phyloP scores from a whole-genome alignment of 2,888 invertebrate genomes.

The Plusia festucae region DNA sequence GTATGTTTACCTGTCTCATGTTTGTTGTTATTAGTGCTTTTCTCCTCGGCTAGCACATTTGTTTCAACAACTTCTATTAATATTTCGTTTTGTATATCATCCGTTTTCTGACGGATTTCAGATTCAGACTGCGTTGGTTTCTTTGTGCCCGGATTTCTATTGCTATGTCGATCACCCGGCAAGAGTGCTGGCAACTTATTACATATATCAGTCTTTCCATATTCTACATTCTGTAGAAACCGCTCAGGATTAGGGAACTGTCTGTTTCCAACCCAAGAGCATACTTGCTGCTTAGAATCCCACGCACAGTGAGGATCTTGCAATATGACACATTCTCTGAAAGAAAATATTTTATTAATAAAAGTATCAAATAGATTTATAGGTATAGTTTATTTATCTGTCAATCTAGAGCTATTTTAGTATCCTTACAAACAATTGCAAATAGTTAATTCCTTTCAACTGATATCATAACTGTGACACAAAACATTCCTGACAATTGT shows the following conservation, averaged over 20 bases:
- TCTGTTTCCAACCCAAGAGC: slow-evolving; percentile 88
- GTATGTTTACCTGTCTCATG: slow-evolving; percentile 81
- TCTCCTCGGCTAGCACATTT: slow-evolving; percentile 89
- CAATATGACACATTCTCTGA: slow-evolving; percentile 95
- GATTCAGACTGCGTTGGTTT: slow-evolving; percentile 83
- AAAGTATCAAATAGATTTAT: not conserved
- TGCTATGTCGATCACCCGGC: slow-evolving; percentile 80
- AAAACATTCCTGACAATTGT: not conserved
- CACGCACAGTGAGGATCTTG: slow-evolving; percentile 99
- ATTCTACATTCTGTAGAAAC: slow-evolving; percentile 92
- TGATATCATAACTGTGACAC: not conserved
- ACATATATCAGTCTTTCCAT: slow-evolving; percentile 91
- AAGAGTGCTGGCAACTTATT: slow-evolving; percentile 84
- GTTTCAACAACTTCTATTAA: slow-evolving; percentile 91
- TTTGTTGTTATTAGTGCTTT: slow-evolving; percentile 83
- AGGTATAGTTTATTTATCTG: not conserved
- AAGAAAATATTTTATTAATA: slow-evolving; percentile 64
- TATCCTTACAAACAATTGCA: not conserved
- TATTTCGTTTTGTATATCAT: slow-evolving; percentile 91
- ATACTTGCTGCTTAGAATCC: slow-evolving; percentile 92
- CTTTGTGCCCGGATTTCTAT: slow-evolving; percentile 83
- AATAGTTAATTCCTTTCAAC: not conserved
- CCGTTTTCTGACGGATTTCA: slow-evolving; percentile 87
- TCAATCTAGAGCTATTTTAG: not conserved
- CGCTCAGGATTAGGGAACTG: slow-evolving; percentile 90